Percentiles rank a stretch among this genome's conserved stretches.
Conservation (phyloP, 2,113 vertebrate genomes). For the Podarcis muralis region DNA sequence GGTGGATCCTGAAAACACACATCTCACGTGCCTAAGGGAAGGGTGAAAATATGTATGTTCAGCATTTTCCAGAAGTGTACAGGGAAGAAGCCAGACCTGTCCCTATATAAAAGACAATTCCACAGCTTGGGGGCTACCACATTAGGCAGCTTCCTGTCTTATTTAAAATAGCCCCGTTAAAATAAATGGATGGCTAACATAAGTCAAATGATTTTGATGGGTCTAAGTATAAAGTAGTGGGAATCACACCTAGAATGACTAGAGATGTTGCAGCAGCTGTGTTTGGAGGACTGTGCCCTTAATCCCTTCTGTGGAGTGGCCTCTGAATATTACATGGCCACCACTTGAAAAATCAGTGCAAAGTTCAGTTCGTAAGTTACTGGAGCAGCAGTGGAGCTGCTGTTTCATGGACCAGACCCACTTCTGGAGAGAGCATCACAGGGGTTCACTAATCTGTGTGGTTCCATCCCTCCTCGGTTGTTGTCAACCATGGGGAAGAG, state of each 20-base stretch:
- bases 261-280: neutral
- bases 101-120: too few species aligned
- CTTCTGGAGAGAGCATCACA: neutral
- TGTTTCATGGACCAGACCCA: neutral
- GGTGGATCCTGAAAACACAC: too few species aligned
- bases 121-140: too few species aligned
- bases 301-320: neutral
- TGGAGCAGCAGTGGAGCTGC: neutral
- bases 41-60: too few species aligned
- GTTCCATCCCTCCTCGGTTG: neutral
- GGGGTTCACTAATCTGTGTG: neutral
- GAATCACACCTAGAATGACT: neutral
- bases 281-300: neutral
- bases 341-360: neutral
- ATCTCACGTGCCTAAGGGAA: too few species aligned
- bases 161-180: too few species aligned
- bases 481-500: neutral
- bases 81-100: too few species aligned
- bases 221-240: too few species aligned
- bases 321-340: neutral
- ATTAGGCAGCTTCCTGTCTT: too few species aligned
- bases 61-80: too few species aligned
- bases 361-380: neutral
- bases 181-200: too few species aligned
- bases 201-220: too few species aligned